A percentile compares a stretch with the other conserved stretches of the same genome.
phyloP scores from a whole-genome alignment of 1,140 invertebrate genomes.

The Platorchestia sp. region DNA sequence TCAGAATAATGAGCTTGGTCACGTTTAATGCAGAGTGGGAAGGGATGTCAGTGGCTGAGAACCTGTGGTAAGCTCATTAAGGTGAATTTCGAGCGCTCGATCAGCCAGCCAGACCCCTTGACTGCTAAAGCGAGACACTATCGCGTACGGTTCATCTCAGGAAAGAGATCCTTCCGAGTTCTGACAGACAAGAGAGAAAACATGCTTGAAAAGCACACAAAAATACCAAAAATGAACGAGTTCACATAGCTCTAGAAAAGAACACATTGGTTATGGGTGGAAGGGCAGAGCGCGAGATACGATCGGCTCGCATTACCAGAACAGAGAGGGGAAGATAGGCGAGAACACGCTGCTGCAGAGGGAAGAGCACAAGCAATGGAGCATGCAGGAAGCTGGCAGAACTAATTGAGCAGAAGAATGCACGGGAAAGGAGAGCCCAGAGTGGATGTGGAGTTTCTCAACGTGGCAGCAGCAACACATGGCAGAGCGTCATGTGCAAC shows the following conservation, averaged over 20 bases:
- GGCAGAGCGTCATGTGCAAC: not conserved
- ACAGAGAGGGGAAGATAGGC: not conserved
- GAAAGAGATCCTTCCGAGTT: not conserved
- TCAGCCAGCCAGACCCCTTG: no score
- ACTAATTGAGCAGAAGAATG: constrained; percentile 47
- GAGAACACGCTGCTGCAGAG: not conserved
- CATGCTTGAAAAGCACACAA: not conserved
- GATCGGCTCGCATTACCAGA: not conserved
- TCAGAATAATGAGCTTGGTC: not conserved
- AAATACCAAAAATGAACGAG: not conserved
- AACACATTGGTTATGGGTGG: not conserved
- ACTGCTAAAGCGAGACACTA: no score
- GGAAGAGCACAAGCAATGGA: constrained; percentile 7
- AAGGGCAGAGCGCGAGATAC: not conserved
- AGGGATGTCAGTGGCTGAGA: not conserved
- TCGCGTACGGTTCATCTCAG: not conserved
- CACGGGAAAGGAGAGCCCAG: constrained; percentile 32
- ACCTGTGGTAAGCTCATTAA: not conserved
- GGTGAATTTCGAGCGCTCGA: not conserved
- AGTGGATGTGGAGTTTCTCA: constrained; percentile 11
- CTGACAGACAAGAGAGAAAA: no score
- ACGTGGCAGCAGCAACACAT: not conserved
- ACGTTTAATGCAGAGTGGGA: not conserved
- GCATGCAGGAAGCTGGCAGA: constrained; percentile 5
- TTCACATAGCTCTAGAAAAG: not conserved